A percentile compares a stretch with the other conserved stretches of the same genome.
These are phyloP conservation scores for Furcifer pardalis DNA, from an alignment of 2,797 vertebrate genomes.

Conservation along the genomic window DNA sequence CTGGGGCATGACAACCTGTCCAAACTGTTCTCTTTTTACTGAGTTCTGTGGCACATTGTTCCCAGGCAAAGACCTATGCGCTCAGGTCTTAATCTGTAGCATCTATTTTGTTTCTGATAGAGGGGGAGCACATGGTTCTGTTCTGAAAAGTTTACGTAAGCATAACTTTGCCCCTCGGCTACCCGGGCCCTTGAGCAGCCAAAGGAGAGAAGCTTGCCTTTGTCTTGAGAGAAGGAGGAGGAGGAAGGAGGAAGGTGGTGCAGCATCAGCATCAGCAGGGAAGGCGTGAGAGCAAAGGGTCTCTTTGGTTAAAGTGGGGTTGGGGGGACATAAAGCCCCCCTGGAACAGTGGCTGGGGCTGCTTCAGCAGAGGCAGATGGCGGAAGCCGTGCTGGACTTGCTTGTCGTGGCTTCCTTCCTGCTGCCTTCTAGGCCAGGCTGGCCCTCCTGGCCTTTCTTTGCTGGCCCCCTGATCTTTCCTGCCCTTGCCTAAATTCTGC, in stretches of 20 bases:
- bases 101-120: neutral
- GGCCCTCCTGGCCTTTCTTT: no score
- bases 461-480: no score
- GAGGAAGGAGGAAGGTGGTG: conserved; percentile 9
- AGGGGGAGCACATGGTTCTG: no score
- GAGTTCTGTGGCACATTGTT: neutral
- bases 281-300: neutral
- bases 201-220: conserved; percentile 41
- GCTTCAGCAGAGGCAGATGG: neutral
- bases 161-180: neutral
- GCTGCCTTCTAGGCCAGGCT: no score
- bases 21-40: neutral
- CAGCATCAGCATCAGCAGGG: neutral
- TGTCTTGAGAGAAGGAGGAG: accelerated
- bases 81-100: neutral
- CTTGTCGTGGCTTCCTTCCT: accelerated
- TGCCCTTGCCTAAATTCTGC: no score
- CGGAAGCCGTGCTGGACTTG: neutral
- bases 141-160: no score
- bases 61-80: neutral
- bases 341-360: neutral
- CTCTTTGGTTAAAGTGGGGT: neutral
- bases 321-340: accelerated
- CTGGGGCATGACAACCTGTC: neutral
- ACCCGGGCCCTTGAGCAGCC: neutral